Base-by-base conservation (phyloP, 2,888 invertebrate genomes). In the Meteorus cinctellus region DNA sequence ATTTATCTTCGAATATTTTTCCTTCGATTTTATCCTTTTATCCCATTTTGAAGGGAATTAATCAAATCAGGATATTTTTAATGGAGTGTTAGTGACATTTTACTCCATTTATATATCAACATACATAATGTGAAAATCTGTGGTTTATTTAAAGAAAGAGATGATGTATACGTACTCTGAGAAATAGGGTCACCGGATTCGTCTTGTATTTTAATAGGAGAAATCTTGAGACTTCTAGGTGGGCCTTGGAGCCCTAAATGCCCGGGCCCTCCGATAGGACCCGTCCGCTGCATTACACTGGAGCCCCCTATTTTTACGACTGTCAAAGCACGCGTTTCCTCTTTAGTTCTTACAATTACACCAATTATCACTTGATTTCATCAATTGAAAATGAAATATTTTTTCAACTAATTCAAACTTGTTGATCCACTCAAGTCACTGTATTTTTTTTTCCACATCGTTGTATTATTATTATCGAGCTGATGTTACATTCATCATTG, bases 221-320 rank as follows among this genome's bases (percentile, higher is more conserved):
- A 89, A 72, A 89, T 89, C 82, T 89, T 89, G 77, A 89, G 84
- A 72, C 89, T 87, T 79, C 89, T 86, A 77, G 89, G 89, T 79
- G 89, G 89, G 79, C 89, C 89, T 82, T 89, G 89, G 72, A 89
- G 86, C 69, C 86, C 86, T 76, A 88, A 82, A 75, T 87, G 88
- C 82, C 94, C 88, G 82, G 84, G 88, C 84, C 87, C 88, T 83
- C 86, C 85, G 84, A 84, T 84, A 75, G 86, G 81, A 85, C 85
- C 84, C 85, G 86, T 82, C 83, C 85, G 82, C 83, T 87, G 86
- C 88, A 88, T 86, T 77, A 85, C 86, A 80, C 82, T 84, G 73
- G 86, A 83, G 72, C 84, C 88, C 84, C 86, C 85, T 84, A 86
- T 87, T 82, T 85, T 86, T 82, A 82, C 84, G 75, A 82, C 81